phyloP scores from a whole-genome alignment of 2,888 invertebrate species.

The Cynaeus angustus region DNA sequence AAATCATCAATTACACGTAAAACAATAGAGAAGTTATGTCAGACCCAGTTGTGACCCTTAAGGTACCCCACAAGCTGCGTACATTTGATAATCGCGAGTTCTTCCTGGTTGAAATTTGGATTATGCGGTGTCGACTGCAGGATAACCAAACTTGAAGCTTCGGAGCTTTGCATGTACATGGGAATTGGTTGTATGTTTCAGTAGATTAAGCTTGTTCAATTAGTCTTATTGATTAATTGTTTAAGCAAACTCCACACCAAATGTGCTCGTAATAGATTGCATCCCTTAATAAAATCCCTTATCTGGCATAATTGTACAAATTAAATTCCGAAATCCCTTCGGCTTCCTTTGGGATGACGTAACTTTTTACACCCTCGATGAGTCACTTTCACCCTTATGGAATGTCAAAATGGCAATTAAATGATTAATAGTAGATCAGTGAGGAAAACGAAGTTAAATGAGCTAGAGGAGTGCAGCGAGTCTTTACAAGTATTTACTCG shows the following conservation, averaged over 20 bases:
- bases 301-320: constrained; percentile 25
- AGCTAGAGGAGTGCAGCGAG: background rate
- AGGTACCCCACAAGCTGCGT: too few relatives aligned
- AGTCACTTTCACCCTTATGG: constrained; percentile 49
- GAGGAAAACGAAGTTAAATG: too few relatives aligned
- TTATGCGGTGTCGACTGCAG: background rate
- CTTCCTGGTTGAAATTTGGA: background rate
- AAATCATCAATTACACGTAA: background rate
- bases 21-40: too few relatives aligned
- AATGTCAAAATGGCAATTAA: constrained; percentile 47
- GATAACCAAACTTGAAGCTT: background rate
- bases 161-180: constrained; percentile 1
- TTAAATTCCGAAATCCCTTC: constrained; percentile 26
- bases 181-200: constrained; percentile 22
- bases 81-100: too few relatives aligned
- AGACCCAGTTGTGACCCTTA: too few relatives aligned
- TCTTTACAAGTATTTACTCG: constrained; percentile 41
- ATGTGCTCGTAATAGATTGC: constrained; percentile 20
- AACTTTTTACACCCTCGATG: constrained; percentile 50
- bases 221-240: constrained; percentile 46
- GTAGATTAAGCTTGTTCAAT: constrained; percentile 32
- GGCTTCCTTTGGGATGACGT: constrained; percentile 45
- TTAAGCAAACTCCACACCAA: constrained; percentile 14
- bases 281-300: constrained; percentile 28
- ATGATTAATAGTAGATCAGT: constrained; percentile 45